A percentile compares a stretch with the other conserved stretches of the same genome.
Conservation (phyloP, 2,888 invertebrate species). For the Crocallis elinguaria region DNA sequence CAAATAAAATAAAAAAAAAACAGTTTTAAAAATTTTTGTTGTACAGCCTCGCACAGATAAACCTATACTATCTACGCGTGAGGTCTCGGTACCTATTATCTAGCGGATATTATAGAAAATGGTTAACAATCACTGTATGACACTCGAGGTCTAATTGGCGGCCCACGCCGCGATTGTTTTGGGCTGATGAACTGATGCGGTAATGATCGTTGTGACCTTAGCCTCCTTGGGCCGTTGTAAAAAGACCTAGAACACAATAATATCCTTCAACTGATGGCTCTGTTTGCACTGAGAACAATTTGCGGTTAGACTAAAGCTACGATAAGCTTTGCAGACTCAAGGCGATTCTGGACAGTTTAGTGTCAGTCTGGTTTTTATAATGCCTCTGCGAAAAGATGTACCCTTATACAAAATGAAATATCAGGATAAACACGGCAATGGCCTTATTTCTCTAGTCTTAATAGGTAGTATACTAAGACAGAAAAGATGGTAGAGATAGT, state of each 20-base stretch:
- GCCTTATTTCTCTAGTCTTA: too few relatives aligned
- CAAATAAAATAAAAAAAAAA: too few relatives aligned
- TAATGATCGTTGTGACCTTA: constrained; percentile 69
- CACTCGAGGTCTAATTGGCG: constrained; percentile 63
- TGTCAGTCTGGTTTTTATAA: background rate
- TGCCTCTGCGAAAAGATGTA: background rate
- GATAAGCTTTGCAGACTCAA: background rate
- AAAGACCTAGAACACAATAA: constrained; percentile 36
- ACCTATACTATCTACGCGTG: background rate
- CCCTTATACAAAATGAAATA: too few relatives aligned
- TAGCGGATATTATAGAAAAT: constrained; percentile 31
- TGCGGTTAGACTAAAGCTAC: constrained; percentile 11
- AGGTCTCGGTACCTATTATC: constrained; percentile 8
- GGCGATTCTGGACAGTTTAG: background rate
- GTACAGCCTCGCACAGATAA: background rate
- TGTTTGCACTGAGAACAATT: constrained; percentile 18
- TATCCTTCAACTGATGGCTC: constrained; percentile 13
- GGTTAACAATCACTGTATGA: constrained; percentile 19
- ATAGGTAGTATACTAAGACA: too few relatives aligned
- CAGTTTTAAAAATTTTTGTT: too few relatives aligned
- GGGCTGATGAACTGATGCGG: constrained; percentile 52
- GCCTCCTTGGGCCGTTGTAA: constrained; percentile 52
- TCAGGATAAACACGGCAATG: too few relatives aligned
- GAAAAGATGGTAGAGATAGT: too few relatives aligned
- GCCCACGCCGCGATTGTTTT: constrained; percentile 72